Evolutionary conservation across 35 echinoderm and acorn worm genomes (phyloP).

Genomic region (Hemicentrotus pulcherrimus): DNA sequence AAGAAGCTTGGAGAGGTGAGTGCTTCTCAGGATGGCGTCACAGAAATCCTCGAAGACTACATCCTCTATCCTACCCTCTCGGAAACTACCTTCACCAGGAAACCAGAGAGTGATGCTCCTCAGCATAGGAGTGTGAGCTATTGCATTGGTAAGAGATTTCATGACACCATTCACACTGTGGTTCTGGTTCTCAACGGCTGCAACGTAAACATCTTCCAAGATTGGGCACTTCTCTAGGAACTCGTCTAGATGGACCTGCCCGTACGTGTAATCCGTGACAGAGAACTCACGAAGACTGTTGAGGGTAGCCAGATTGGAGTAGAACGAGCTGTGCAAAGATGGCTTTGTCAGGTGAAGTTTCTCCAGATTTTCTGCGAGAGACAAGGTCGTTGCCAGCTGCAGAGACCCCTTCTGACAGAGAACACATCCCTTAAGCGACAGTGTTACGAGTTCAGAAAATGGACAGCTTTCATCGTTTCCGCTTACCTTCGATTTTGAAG

Average conservation of each 20-base stretch:
- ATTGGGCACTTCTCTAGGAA: slow-evolving; percentile 20
- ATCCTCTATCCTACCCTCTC: background rate
- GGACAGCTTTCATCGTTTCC: background rate
- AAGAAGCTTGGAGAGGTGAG: slow-evolving; percentile 19
- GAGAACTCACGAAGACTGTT: slow-evolving; percentile 9
- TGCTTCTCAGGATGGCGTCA: background rate
- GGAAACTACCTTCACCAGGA: background rate
- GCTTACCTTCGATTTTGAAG: background rate
- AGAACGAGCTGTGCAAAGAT: slow-evolving; percentile 11
- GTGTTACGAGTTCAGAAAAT: background rate
- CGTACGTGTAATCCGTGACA: background rate
- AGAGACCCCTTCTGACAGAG: background rate
- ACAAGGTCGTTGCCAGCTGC: slow-evolving; percentile 12
- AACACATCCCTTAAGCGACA: slow-evolving; percentile 28
- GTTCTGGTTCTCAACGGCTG: background rate
- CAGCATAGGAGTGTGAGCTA: slow-evolving; percentile 24
- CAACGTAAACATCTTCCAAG: slow-evolving; percentile 41
- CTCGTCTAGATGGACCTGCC: background rate
- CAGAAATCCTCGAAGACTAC: background rate
- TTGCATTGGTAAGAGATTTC: slow-evolving; percentile 25
- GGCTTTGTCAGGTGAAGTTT: slow-evolving; percentile 34
- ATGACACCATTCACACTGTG: slow-evolving; percentile 33
- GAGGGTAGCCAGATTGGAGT: background rate
- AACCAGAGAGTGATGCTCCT: slow-evolving; percentile 38
- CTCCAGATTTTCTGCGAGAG: background rate